Percentiles rank a stretch among this genome's conserved stretches.
phyloP scores from a whole-genome alignment of 1,140 invertebrate genomes.

The Drosophila carrolli region DNA sequence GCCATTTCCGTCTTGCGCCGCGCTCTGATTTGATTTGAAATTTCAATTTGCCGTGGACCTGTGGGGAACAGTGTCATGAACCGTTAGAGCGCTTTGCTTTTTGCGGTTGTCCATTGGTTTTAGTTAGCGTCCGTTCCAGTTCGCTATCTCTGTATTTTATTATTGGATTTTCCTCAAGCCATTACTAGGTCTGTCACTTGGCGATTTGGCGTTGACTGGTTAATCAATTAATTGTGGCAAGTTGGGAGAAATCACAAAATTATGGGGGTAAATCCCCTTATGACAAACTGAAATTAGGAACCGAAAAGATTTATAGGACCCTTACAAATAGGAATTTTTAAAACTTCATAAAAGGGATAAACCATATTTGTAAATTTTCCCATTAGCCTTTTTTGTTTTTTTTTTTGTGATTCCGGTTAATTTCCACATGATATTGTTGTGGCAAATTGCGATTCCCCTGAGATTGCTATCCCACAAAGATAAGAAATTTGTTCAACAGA shows the following conservation, averaged over 20 bases:
- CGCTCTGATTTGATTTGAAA: slow-evolving; percentile 65
- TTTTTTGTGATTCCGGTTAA: slow-evolving; percentile 19
- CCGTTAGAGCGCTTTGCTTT: slow-evolving; percentile 56
- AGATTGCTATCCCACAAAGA: slow-evolving; percentile 32
- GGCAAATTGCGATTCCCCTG: slow-evolving; percentile 25
- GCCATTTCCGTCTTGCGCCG: slow-evolving; percentile 53
- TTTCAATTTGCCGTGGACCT: slow-evolving; percentile 66
- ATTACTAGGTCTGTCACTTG: not conserved
- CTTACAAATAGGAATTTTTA: not conserved
- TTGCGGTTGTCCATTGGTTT: slow-evolving; percentile 51
- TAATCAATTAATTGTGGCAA: slow-evolving; percentile 50
- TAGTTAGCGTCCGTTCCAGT: slow-evolving; percentile 19
- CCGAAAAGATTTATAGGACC: not conserved
- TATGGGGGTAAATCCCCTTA: not conserved
- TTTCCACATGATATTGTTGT: slow-evolving; percentile 35
- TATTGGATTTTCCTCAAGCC: slow-evolving; percentile 18
- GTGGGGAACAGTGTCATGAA: slow-evolving; percentile 58
- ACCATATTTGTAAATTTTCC: not conserved
- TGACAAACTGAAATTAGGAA: not conserved
- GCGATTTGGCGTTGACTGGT: slow-evolving; percentile 6
- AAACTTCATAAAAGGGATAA: no score
- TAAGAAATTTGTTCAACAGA: slow-evolving; percentile 19
- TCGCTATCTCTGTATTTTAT: slow-evolving; percentile 18
- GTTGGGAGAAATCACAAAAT: not conserved
- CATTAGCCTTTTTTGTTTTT: not conserved